Evolutionary conservation across 2,797 vertebrate genomes (phyloP).

Genomic region (Melanogrammus aeglefinus): DNA sequence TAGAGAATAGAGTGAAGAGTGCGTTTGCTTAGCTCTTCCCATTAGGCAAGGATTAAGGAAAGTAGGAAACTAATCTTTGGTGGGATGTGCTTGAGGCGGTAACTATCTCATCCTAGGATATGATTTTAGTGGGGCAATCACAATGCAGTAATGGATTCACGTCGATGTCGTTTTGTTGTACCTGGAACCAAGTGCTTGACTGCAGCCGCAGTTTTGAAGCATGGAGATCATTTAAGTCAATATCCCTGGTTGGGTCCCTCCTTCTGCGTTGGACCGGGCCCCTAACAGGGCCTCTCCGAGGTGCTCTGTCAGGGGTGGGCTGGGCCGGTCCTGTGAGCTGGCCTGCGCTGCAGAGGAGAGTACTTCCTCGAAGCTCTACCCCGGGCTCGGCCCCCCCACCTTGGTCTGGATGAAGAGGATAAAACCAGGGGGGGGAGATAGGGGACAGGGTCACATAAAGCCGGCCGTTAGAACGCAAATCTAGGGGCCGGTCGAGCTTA

Average conservation of each 20-base stretch:
- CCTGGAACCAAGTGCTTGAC: not conserved
- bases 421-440: not conserved
- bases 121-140: not conserved
- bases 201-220: slow-evolving; percentile 14
- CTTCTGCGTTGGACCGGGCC: not conserved
- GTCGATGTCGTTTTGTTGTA: not conserved
- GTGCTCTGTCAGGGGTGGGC: slow-evolving; percentile 69
- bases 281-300: slow-evolving; percentile 78
- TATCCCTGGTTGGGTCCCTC: slow-evolving; percentile 33
- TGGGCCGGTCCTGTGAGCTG: slow-evolving; percentile 81
- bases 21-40: not conserved
- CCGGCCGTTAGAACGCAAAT: not conserved
- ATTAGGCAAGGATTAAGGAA: not conserved
- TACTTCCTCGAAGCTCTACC: slow-evolving; percentile 92
- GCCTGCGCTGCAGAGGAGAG: slow-evolving; percentile 90
- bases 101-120: not conserved
- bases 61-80: not conserved
- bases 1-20: no score
- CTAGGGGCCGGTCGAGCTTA: not conserved
- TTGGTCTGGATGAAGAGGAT: slow-evolving; percentile 78
- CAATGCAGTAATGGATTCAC: not conserved
- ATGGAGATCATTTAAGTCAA: slow-evolving; percentile 21
- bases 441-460: not conserved
- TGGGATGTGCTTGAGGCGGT: not conserved
- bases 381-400: slow-evolving; percentile 76